Conservation (phyloP, 64 coral and sea anemone genomes). For the Montipora foliosa region DNA sequence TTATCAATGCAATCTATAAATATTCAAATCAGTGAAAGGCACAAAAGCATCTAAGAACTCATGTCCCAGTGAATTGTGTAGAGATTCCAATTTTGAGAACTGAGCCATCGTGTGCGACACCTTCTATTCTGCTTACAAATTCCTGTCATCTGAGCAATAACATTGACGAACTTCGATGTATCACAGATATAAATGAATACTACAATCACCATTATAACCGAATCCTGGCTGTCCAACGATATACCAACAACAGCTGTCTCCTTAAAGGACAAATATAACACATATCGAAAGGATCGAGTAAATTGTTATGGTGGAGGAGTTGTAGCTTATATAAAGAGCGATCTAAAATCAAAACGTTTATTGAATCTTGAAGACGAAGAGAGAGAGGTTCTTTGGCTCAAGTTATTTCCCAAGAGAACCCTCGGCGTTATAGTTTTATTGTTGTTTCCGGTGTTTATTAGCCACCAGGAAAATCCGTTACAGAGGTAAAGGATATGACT, state of each 20-base stretch:
- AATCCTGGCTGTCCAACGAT: conserved; percentile 54
- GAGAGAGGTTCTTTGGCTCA: background rate
- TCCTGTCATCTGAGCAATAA: no score
- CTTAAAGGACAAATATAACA: background rate
- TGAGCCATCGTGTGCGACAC: no score
- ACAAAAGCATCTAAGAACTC: no score
- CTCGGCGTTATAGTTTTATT: conserved; percentile 8
- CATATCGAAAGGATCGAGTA: conserved; percentile 41
- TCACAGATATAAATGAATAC: conserved; percentile 46
- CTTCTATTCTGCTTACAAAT: no score
- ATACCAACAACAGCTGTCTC: conserved; percentile 38
- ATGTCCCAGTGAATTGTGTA: no score
- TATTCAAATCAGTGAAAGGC: no score
- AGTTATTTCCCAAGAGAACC: background rate
- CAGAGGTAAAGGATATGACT: conserved; percentile 46
- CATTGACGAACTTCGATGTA: background rate
- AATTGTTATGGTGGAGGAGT: background rate
- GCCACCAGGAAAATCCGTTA: conserved; percentile 19
- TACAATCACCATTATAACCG: conserved; percentile 53
- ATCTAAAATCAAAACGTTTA: background rate
- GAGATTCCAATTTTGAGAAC: no score
- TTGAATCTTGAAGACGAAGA: background rate
- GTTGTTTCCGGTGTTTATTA: conserved; percentile 41
- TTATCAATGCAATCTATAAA: no score
- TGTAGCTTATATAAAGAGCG: background rate